Evolutionary conservation across 2,888 invertebrate genomes (phyloP).

Genomic region (Drosophila neotestacea): DNA sequence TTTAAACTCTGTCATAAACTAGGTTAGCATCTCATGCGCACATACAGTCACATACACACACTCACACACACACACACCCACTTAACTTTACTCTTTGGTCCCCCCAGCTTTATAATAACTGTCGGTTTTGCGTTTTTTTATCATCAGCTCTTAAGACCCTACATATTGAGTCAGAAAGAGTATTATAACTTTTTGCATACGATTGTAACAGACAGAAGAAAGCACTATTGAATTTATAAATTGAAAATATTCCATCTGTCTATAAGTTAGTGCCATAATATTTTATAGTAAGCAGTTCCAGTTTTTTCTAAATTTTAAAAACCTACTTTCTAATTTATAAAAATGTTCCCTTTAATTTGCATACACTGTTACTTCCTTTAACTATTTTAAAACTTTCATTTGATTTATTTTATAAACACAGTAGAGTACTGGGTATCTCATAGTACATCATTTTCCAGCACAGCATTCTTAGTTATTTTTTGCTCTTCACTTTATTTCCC

Average conservation of each 20-base stretch:
- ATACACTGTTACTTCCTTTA: neutral
- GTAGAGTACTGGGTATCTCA: neutral
- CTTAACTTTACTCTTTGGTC: slow-evolving; percentile 25
- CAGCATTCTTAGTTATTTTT: slow-evolving; percentile 31
- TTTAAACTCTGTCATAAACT: slow-evolving; percentile 79
- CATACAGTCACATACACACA: slow-evolving; percentile 28
- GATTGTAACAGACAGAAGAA: neutral
- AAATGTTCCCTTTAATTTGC: too few species aligned
- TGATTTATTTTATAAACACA: too few species aligned
- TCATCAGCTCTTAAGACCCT: slow-evolving; percentile 63
- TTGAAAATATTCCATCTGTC: too few species aligned
- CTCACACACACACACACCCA: slow-evolving; percentile 30
- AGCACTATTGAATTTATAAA: too few species aligned
- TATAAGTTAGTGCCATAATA: too few species aligned
- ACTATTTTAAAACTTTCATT: neutral
- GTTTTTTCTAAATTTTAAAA: too few species aligned
- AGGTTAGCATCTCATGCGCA: slow-evolving; percentile 70
- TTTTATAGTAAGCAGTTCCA: too few species aligned
- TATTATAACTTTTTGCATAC: neutral
- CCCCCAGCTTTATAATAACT: slow-evolving; percentile 71
- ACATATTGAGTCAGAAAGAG: neutral
- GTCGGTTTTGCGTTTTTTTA: slow-evolving; percentile 77
- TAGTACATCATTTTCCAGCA: neutral
- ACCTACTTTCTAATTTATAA: too few species aligned
- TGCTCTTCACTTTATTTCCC: slow-evolving; percentile 47